Evolutionary conservation across 2,797 vertebrate species (phyloP).

Genomic region (Chaetodon trifasciatus): DNA sequence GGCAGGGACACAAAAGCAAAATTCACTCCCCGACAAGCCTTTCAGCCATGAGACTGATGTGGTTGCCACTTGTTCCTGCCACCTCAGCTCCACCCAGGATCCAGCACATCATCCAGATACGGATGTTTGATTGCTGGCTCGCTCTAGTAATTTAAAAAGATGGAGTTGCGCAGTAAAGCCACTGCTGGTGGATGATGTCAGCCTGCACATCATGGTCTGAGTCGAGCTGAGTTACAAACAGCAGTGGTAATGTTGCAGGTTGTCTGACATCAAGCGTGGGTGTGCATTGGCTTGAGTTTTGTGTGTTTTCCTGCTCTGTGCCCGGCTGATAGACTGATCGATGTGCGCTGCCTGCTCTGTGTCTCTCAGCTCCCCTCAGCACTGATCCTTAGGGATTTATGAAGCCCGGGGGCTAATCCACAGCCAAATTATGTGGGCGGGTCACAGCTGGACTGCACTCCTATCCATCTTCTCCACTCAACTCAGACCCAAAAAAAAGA

Average conservation of each 20-base stretch:
- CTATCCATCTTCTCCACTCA: constrained; percentile 79
- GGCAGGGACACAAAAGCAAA: not conserved
- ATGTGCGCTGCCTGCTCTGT: constrained; percentile 55
- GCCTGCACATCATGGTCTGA: not conserved
- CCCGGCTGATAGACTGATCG: constrained; percentile 67
- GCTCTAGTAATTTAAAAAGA: not conserved
- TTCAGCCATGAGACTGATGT: not conserved
- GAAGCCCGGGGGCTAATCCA: constrained; percentile 68
- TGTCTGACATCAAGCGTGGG: not conserved
- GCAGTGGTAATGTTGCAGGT: not conserved
- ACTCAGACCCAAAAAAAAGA: constrained; percentile 20
- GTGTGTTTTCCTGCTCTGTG: constrained; percentile 26
- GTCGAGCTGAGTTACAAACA: not conserved
- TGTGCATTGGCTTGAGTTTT: not conserved
- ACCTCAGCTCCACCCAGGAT: not conserved
- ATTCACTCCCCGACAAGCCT: not conserved
- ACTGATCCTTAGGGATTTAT: constrained; percentile 73
- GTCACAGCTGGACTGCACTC: constrained; percentile 71
- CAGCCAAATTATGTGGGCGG: constrained; percentile 82
- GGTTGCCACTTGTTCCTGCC: not conserved
- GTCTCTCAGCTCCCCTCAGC: constrained; percentile 65
- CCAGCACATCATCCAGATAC: not conserved
- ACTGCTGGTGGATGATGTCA: not conserved
- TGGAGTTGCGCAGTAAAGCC: not conserved
- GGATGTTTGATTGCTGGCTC: not conserved